These are phyloP conservation scores for Umimayanthus chanpuru DNA, from an alignment of 92 coral and sea anemone genomes.

Conservation along the genomic window DNA sequence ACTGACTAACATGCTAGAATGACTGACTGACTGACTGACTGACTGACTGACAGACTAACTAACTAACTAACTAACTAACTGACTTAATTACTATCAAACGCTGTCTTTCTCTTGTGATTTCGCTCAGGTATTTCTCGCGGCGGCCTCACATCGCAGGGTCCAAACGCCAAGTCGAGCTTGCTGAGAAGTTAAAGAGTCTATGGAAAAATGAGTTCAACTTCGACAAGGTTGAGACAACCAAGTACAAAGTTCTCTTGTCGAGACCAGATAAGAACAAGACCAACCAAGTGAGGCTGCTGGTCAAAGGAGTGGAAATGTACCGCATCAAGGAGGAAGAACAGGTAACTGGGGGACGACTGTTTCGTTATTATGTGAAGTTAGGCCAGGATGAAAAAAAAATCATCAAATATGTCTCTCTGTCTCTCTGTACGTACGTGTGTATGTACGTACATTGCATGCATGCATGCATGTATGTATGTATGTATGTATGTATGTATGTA, in stretches of 20 bases:
- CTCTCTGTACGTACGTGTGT: too few species aligned
- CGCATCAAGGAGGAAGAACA: constrained; percentile 33
- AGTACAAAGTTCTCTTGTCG: constrained; percentile 31
- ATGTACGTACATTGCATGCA: too few species aligned
- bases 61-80: too few species aligned
- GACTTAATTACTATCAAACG: not conserved
- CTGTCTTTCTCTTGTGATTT: not conserved
- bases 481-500: too few species aligned
- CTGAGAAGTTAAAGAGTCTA: not conserved
- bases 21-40: too few species aligned
- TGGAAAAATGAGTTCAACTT: constrained; percentile 39
- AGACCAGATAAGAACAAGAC: constrained; percentile 6
- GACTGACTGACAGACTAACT: too few species aligned
- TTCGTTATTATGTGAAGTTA: too few species aligned
- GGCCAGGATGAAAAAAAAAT: not conserved
- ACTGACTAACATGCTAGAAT: too few species aligned
- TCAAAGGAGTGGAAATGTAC: constrained; percentile 22
- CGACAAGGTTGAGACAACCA: constrained; percentile 25
- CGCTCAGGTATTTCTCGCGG: constrained; percentile 13
- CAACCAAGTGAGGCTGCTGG: constrained; percentile 39
- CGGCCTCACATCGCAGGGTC: constrained; percentile 42
- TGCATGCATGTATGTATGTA: too few species aligned
- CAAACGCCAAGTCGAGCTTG: not conserved
- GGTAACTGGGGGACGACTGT: not conserved
- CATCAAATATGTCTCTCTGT: too few species aligned